These are phyloP conservation scores for Otocyon megalotis DNA, from an alignment of 2,113 vertebrate species.

Conservation along the genomic window DNA sequence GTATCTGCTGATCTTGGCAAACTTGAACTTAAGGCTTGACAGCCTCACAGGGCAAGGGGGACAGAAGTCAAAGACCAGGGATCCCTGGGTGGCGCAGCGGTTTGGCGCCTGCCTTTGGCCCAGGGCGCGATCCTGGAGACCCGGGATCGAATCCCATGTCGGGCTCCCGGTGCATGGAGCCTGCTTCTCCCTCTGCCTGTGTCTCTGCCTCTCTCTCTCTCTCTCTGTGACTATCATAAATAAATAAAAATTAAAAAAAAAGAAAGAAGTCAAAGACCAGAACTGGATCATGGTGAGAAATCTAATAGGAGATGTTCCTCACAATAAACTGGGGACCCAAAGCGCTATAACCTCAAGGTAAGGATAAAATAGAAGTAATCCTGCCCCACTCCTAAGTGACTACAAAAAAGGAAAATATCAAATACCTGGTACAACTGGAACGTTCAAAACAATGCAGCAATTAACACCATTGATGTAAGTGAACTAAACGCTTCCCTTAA, in stretches of 20 bases:
- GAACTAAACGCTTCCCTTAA: neutral
- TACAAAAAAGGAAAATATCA: neutral
- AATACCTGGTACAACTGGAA: neutral
- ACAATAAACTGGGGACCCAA: neutral
- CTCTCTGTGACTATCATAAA: too few relatives aligned
- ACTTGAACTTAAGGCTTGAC: neutral
- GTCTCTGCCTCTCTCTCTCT: too few relatives aligned
- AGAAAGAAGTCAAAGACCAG: neutral
- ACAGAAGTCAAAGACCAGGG: neutral
- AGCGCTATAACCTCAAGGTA: neutral
- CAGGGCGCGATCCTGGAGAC: too few relatives aligned
- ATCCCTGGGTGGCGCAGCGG: too few relatives aligned
- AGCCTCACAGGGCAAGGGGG: neutral
- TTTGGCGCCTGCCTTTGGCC: too few relatives aligned
- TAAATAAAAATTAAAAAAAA: too few relatives aligned
- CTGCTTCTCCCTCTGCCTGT: too few relatives aligned
- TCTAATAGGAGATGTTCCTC: neutral
- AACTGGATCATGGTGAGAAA: neutral
- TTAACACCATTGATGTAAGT: neutral
- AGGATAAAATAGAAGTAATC: neutral
- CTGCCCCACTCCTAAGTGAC: neutral
- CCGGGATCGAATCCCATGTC: too few relatives aligned
- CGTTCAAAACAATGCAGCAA: neutral
- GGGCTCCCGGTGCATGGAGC: too few relatives aligned
- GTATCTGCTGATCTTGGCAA: neutral